Percentiles rank a stretch among this genome's conserved stretches.
phyloP scores from a whole-genome alignment of 2,888 invertebrate species.

The Galeruca laticollis region DNA sequence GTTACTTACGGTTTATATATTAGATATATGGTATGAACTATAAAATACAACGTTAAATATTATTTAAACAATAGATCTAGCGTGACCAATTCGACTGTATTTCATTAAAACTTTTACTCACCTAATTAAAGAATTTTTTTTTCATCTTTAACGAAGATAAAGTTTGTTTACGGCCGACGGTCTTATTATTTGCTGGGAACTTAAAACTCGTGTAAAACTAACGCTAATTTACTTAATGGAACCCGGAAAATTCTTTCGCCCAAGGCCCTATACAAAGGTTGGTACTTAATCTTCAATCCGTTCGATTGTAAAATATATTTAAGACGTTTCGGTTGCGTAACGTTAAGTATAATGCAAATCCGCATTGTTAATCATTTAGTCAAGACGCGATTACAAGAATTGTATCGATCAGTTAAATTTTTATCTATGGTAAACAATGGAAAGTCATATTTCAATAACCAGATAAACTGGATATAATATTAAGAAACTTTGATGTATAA shows the following conservation, averaged over 20 bases:
- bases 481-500: too few species aligned
- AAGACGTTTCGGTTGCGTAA: slow-evolving; percentile 2
- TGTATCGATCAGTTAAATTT: too few species aligned
- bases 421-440: too few species aligned
- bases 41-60: too few species aligned
- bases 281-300: slow-evolving; percentile 7
- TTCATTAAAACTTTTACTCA: not conserved
- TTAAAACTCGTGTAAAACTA: slow-evolving; percentile 6
- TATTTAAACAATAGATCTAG: not conserved
- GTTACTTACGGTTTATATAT: too few species aligned
- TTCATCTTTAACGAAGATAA: not conserved
- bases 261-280: slow-evolving; percentile 11
- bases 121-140: not conserved
- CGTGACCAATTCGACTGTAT: not conserved
- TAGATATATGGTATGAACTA: too few species aligned
- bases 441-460: too few species aligned
- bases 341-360: slow-evolving; percentile 1
- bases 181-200: not conserved
- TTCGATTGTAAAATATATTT: slow-evolving; percentile 13
- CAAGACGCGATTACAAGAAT: not conserved
- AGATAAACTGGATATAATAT: too few species aligned
- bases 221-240: slow-evolving; percentile 9
- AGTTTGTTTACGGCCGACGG: not conserved
- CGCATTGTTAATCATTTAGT: slow-evolving; percentile 12
- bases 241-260: slow-evolving; percentile 12